phyloP scores from a whole-genome alignment of 2,113 vertebrate species.

The Ranitomeya variabilis region DNA sequence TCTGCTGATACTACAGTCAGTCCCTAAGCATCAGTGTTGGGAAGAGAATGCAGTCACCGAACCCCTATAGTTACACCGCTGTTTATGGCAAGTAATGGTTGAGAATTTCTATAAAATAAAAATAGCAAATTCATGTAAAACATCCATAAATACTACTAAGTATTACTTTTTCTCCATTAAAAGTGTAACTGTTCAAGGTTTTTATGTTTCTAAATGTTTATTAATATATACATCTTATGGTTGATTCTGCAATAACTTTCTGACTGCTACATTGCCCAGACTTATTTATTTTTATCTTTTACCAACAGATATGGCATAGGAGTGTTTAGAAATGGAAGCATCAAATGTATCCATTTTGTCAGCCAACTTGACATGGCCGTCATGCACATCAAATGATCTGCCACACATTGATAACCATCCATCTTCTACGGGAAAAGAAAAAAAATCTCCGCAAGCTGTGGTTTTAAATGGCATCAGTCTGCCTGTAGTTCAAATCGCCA shows the following conservation, averaged over 20 bases:
- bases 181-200: neutral
- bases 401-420: neutral
- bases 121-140: neutral
- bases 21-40: neutral
- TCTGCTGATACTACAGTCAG: neutral
- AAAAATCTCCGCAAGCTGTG: constrained; percentile 66
- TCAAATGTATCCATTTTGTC: constrained; percentile 42
- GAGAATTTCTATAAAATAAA: neutral
- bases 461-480: constrained; percentile 83
- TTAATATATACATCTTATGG: neutral
- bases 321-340: constrained; percentile 67
- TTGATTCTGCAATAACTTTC: neutral
- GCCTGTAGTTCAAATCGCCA: constrained; percentile 71
- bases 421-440: neutral
- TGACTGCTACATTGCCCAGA: neutral
- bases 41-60: neutral
- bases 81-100: neutral
- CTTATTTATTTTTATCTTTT: neutral
- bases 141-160: neutral
- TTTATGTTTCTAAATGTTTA: neutral
- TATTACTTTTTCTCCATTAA: neutral
- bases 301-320: constrained; percentile 5
- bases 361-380: constrained; percentile 18
- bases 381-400: neutral
- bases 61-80: neutral